phyloP scores from a whole-genome alignment of 1,140 invertebrate species.

The Procambarus virginalis region DNA sequence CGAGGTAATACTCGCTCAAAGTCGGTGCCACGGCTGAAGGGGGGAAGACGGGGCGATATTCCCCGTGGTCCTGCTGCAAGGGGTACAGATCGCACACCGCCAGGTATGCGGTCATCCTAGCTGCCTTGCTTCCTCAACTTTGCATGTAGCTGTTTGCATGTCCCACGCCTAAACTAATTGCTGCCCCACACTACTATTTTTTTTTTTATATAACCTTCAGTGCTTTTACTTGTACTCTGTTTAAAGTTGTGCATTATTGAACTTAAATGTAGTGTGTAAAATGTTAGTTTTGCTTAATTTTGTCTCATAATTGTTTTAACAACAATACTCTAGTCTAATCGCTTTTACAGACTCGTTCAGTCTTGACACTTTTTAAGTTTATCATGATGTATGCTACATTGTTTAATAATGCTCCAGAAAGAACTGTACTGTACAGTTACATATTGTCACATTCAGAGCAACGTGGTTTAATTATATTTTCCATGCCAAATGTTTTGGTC shows the following conservation, averaged over 20 bases:
- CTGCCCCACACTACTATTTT: background rate
- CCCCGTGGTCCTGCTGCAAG: constrained; percentile 21
- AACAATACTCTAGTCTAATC: too few species aligned
- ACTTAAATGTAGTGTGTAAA: too few species aligned
- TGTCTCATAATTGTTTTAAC: too few species aligned
- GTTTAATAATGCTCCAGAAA: too few species aligned
- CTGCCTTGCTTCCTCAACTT: background rate
- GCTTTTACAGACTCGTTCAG: too few species aligned
- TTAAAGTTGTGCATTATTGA: background rate
- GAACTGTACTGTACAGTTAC: too few species aligned
- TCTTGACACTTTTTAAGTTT: too few species aligned
- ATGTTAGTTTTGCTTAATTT: too few species aligned
- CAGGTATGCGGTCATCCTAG: constrained; percentile 42
- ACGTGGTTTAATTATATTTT: too few species aligned
- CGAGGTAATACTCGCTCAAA: constrained; percentile 41
- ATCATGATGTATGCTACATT: too few species aligned
- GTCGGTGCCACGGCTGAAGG: constrained; percentile 41
- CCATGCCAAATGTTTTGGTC: too few species aligned
- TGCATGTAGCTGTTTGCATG: constrained; percentile 19
- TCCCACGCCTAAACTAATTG: background rate
- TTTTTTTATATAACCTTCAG: background rate
- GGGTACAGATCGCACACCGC: constrained; percentile 26
- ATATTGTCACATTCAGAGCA: too few species aligned
- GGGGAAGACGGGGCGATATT: constrained; percentile 4
- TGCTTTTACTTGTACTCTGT: background rate